Evolutionary conservation across 2,888 invertebrate species (phyloP), one percentile per base, ranked within the genome.

Genomic region (Andrena bicolor): DNA sequence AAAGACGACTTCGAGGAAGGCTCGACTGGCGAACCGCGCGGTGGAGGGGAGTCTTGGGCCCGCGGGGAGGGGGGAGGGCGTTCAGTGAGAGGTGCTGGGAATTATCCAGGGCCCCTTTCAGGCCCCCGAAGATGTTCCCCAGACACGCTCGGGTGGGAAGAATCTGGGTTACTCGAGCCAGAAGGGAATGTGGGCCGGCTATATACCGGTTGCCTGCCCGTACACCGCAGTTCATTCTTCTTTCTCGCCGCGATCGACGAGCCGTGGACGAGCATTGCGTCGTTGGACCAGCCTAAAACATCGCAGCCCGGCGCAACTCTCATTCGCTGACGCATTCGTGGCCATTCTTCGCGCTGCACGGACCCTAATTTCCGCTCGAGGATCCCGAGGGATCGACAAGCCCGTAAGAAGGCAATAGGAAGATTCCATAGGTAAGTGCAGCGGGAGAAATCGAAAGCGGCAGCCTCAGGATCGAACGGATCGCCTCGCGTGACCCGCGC

Each of bases 121-220:
- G 80, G 76, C 82, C 80, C 86, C 82, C 75, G 86, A 86, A 77
- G 85, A 86, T 86, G 86, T 74, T 86, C 83, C 64, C 53, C 73
- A 80, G 85, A 68, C 71, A 51, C 58, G 75, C 53, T 61, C 63
- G 66, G 75, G 93, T 91, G 93, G 93, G 93, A 91, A 92, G 88
- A 91, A 93, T 93, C 93, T 93, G 92, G 93, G 93, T 93, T 93
- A 93, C 93, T 92, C 91, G 93, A 92, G 91, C 92, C 93, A 92
- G 86, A 89, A 91, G 93, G 90, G 93, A 93, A 93, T 93, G 93
- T 93, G 92, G 92, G 93, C 92, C 92, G 92, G 92, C 90, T 93
- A 93, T 93, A 93, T 93, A 93, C 93, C 90, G 90, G 92, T 92
- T 90, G 92, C 90, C 90, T 91, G 89, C 90, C 89, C 91, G 91